A percentile compares a stretch with the other conserved stretches of the same genome.
These are phyloP conservation scores for Zaprionus davidi DNA, from an alignment of 1,140 invertebrate genomes.

Conservation along the genomic window DNA sequence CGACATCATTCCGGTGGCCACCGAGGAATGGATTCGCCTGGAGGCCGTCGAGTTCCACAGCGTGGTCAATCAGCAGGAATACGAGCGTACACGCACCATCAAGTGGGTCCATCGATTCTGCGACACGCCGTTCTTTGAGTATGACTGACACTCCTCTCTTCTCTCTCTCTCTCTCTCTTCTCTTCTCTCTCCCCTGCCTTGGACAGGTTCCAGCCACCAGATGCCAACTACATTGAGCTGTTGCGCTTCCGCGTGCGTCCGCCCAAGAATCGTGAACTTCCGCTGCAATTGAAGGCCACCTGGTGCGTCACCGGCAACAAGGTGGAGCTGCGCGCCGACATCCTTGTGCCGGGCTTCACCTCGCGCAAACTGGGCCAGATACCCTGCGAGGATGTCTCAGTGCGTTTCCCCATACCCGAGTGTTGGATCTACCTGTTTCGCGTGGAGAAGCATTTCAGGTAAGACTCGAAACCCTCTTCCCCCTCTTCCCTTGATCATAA, in stretches of 20 bases:
- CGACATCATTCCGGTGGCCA: constrained; percentile 99
- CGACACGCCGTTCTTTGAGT: constrained; percentile 7
- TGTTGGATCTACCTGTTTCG: constrained; percentile 99
- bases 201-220: constrained; percentile 97
- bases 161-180: background rate
- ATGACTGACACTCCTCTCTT: background rate
- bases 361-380: constrained; percentile 97
- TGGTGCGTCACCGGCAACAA: constrained; percentile 94
- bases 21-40: constrained; percentile 99
- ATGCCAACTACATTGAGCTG: constrained; percentile 99
- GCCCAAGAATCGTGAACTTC: constrained; percentile 98
- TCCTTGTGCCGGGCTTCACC: constrained; percentile 97
- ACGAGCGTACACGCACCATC: constrained; percentile 95
- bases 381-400: constrained; percentile 98
- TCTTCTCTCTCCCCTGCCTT: background rate
- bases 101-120: constrained; percentile 87
- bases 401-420: constrained; percentile 98
- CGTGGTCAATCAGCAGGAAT: constrained; percentile 96
- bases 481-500: background rate
- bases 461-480: background rate
- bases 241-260: constrained; percentile 98
- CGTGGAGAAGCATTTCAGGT: constrained; percentile 98
- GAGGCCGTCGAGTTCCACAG: constrained; percentile 98
- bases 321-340: constrained; percentile 96
- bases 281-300: constrained; percentile 95